Conservation (phyloP, 2,113 vertebrate species). For the Cyprinodon tularosa region DNA sequence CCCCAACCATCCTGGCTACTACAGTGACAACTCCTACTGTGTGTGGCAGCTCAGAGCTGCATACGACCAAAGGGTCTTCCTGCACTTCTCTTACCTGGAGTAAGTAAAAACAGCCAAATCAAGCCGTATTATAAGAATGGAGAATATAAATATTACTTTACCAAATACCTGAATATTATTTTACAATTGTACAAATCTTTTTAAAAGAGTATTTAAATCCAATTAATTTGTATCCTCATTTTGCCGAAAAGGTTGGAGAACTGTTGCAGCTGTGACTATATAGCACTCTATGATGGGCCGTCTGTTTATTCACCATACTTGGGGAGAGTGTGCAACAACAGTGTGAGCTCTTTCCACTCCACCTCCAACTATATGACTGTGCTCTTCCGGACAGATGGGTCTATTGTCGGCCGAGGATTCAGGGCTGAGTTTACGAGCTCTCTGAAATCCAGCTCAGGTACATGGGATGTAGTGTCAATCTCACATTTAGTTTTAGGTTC, state of each 20-base stretch:
- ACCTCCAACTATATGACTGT: conserved; percentile 79
- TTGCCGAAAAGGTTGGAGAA: conserved; percentile 77
- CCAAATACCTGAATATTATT: background rate
- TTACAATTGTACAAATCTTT: background rate
- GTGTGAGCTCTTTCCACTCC: conserved; percentile 64
- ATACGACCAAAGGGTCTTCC: conserved; percentile 76
- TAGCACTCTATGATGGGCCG: conserved; percentile 81
- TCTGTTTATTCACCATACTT: conserved; percentile 53
- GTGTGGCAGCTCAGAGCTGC: conserved; percentile 83
- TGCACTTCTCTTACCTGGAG: conserved; percentile 83
- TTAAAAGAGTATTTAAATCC: background rate
- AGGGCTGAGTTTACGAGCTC: conserved; percentile 67
- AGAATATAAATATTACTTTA: background rate
- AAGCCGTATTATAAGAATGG: background rate
- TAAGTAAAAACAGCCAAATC: conserved; percentile 69
- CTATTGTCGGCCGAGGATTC: conserved; percentile 73
- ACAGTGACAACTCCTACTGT: conserved; percentile 80
- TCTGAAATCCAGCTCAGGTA: conserved; percentile 67
- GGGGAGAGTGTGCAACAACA: conserved; percentile 70
- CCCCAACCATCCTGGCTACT: conserved; percentile 83
- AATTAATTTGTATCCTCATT: background rate
- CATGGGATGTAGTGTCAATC: background rate
- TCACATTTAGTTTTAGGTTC: background rate
- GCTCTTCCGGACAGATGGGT: conserved; percentile 70
- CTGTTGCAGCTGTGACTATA: conserved; percentile 86